These are phyloP conservation scores for Metopia argyrocephala DNA, from an alignment of 2,888 invertebrate genomes.

Conservation along the genomic window DNA sequence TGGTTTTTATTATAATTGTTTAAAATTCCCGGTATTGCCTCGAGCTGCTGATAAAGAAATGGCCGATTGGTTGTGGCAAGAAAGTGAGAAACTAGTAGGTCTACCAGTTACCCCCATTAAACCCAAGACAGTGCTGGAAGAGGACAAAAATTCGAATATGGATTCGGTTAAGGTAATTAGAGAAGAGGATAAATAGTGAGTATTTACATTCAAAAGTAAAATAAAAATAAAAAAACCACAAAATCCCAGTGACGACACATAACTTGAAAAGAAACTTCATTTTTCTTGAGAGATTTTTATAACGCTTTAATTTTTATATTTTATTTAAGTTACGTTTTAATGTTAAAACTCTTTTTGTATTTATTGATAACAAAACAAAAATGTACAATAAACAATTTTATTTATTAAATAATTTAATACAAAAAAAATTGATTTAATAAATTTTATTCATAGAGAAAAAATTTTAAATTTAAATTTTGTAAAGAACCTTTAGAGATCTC, in stretches of 20 bases:
- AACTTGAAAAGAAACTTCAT: too few species aligned
- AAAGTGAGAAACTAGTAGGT: slow-evolving; percentile 75
- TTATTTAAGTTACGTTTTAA: too few species aligned
- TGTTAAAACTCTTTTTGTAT: too few species aligned
- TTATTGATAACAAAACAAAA: too few species aligned
- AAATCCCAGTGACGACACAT: too few species aligned
- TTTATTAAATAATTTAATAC: slow-evolving; percentile 34
- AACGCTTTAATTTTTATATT: slow-evolving; percentile 37
- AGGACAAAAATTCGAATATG: slow-evolving; percentile 32
- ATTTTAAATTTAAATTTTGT: too few species aligned
- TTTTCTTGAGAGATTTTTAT: too few species aligned
- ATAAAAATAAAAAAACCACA: too few species aligned
- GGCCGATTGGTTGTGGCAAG: slow-evolving; percentile 83
- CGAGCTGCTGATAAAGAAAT: slow-evolving; percentile 80
- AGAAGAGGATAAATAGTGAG: slow-evolving; percentile 34
- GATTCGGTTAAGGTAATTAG: slow-evolving; percentile 58
- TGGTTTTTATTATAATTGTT: slow-evolving; percentile 81
- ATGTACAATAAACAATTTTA: neutral
- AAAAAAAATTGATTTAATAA: slow-evolving; percentile 41
- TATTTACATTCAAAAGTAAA: neutral
- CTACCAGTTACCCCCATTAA: slow-evolving; percentile 66
- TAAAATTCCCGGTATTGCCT: slow-evolving; percentile 78
- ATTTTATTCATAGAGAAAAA: too few species aligned
- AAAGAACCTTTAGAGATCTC: too few species aligned
- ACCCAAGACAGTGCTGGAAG: slow-evolving; percentile 30